Percentiles rank a stretch among this genome's conserved stretches.
These are phyloP conservation scores for Megaceryle alcyon DNA, from an alignment of 2,797 vertebrate genomes.

Conservation along the genomic window DNA sequence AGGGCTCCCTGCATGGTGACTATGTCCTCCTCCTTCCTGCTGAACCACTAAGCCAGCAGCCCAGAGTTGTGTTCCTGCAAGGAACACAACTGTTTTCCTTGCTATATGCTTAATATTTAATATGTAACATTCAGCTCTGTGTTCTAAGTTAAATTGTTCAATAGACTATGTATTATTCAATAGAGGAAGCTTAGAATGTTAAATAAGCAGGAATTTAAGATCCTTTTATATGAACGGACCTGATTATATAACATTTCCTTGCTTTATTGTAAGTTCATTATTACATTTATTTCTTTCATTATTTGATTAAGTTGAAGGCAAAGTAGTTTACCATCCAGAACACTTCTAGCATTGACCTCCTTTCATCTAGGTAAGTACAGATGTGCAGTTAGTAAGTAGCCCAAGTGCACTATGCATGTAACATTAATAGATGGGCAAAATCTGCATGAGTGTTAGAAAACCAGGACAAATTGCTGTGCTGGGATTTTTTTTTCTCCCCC, in stretches of 20 bases:
- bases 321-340: neutral
- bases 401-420: neutral
- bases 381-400: neutral
- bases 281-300: constrained; percentile 27
- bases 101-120: constrained; percentile 27
- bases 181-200: neutral
- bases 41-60: neutral
- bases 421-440: constrained; percentile 31
- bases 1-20: neutral
- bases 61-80: neutral
- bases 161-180: constrained; percentile 32
- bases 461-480: neutral
- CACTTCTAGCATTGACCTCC: neutral
- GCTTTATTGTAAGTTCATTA: neutral
- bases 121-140: neutral
- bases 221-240: neutral
- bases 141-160: neutral
- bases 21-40: neutral
- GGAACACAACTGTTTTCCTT: constrained; percentile 7
- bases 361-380: constrained; percentile 9
- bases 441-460: neutral
- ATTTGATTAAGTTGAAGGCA: neutral
- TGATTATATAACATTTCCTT: neutral
- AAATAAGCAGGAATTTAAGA: constrained; percentile 4
- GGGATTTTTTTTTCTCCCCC: neutral